These are phyloP conservation scores for Diacarnus erythraeanus DNA, from an alignment of 37 sponge, comb jelly and placozoan genomes.

Conservation along the genomic window DNA sequence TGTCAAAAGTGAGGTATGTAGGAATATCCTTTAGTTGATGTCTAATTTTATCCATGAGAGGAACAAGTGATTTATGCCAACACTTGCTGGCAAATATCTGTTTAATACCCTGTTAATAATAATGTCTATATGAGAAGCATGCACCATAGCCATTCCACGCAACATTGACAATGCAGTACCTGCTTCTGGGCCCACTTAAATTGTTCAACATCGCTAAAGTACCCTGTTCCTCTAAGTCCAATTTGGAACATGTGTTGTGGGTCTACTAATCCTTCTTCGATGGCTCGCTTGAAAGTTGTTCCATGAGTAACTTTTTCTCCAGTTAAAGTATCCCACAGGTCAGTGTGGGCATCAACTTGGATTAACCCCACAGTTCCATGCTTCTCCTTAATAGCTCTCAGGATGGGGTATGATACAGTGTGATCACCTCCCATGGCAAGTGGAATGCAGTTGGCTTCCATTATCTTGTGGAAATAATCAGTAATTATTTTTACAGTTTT, in stretches of 20 bases:
- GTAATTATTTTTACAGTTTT: constrained; percentile 51
- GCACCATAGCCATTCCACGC: not conserved
- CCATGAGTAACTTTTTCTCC: constrained; percentile 77
- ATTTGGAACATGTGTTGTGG: constrained; percentile 61
- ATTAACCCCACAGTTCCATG: constrained; percentile 69
- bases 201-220: constrained; percentile 10
- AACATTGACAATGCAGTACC: constrained; percentile 14
- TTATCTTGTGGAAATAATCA: constrained; percentile 31
- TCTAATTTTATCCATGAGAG: constrained; percentile 62
- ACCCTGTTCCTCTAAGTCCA: constrained; percentile 54
- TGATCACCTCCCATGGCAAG: constrained; percentile 81
- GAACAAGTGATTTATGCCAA: constrained; percentile 58
- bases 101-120: constrained; percentile 31
- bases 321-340: constrained; percentile 31
- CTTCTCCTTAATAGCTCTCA: constrained; percentile 49
- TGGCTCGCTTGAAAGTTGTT: constrained; percentile 66
- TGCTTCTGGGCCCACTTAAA: constrained; percentile 48
- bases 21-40: constrained; percentile 42
- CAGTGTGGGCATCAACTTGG: constrained; percentile 79
- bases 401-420: constrained; percentile 63
- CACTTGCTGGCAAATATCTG: constrained; percentile 44
- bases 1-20: constrained; percentile 71
- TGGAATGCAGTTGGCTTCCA: constrained; percentile 47
- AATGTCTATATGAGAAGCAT: not conserved
- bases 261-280: constrained; percentile 66